Base-by-base conservation (phyloP, 2,113 vertebrate genomes). In the Sebastes schlegelii region DNA sequence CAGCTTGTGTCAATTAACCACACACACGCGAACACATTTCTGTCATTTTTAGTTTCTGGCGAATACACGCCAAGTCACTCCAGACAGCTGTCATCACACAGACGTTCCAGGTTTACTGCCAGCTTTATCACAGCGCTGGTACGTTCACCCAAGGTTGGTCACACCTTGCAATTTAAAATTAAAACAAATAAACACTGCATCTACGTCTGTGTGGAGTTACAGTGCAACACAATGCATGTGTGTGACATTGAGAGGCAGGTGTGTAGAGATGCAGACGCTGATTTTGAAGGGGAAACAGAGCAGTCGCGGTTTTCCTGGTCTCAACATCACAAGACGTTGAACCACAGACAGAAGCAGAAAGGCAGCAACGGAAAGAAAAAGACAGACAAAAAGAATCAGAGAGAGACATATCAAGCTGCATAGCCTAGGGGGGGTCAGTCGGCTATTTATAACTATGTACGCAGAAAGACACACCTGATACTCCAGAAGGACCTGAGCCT, bases 321-420 rank as follows among this genome's bases (percentile, higher is more conserved):
- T 60, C 11, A 57, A 43, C 26, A 57, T 63, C 26, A 61, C 6
- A 71, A 86, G 77, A 86, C 74, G 43, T 10, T 78, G 14, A 86
- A 87, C 85, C 87, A 76, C 86, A 88, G 49, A 70, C 14, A 52
- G 21, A 34, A 49, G 48, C 21, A 77, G 46, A 63, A 46, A 79
- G 65, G 61, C 8, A 60, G 10, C 1, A 40, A 26, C 0, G 57
- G 11, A 65, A 1, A 60, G 17, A 45, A 1, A 58, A 49, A 70
- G 1, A 69, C 8, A 80, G 52, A 78, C 34, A 57, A 5, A 60
- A 62, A 43, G 49, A 26, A 10, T 61, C 2, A 48, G 46, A 76
- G 17, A 16, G 5, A 16, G 16, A 19, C 12, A 40, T 4, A 46
- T 57, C 42, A 12, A 13, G 21, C 26, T 67, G 13, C 40, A 14